Conservation (phyloP, 2,888 invertebrate species). For the Conistra vaccinii region DNA sequence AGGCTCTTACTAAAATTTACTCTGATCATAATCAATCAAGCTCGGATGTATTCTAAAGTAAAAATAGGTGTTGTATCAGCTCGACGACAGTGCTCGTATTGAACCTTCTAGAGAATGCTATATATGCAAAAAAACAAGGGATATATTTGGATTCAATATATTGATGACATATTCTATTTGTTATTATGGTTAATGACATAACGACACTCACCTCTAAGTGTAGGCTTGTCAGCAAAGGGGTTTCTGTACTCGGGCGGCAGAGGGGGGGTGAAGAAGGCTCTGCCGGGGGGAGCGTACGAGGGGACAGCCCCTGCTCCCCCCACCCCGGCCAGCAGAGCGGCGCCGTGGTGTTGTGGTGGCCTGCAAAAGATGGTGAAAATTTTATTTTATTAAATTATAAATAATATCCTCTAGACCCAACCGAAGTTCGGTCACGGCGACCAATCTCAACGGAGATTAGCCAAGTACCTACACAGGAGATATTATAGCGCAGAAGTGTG, state of each 20-base stretch:
- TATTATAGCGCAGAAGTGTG: not conserved
- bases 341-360: conserved; percentile 90
- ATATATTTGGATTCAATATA: not conserved
- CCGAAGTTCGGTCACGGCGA: not conserved
- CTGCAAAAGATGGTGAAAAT: conserved; percentile 70
- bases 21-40: not conserved
- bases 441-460: not conserved
- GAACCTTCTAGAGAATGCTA: not conserved
- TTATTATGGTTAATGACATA: not conserved
- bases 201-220: conserved; percentile 92
- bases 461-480: not conserved
- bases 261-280: conserved; percentile 95
- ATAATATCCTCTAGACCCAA: not conserved
- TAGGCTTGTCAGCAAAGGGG: conserved; percentile 97
- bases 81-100: not conserved
- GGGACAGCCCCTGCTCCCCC: conserved; percentile 93
- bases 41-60: not conserved
- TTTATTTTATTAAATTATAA: not conserved
- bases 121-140: not conserved
- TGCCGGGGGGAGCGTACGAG: conserved; percentile 95
- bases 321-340: conserved; percentile 91
- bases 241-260: conserved; percentile 95
- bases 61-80: no score
- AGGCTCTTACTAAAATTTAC: not conserved
- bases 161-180: not conserved